phyloP scores from a whole-genome alignment of 2,113 vertebrate species.

The Takifugu flavidus region DNA sequence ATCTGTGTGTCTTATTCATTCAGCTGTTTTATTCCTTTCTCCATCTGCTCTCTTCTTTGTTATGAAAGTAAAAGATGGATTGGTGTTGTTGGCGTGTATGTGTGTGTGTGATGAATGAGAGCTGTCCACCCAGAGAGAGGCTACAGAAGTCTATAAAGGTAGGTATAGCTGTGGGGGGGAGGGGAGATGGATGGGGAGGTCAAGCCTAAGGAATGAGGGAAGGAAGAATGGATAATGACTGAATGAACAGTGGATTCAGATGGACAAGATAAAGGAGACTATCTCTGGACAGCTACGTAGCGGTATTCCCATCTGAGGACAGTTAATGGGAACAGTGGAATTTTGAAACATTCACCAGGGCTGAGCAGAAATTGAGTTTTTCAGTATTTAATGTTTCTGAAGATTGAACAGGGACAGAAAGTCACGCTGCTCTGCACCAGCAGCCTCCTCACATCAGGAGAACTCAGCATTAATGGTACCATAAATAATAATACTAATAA shows the following conservation, averaged over 20 bases:
- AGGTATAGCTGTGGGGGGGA: slow-evolving; percentile 37
- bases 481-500: too few relatives aligned
- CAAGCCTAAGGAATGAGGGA: slow-evolving; percentile 23
- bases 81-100: slow-evolving; percentile 37
- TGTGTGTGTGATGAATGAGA: slow-evolving; percentile 62
- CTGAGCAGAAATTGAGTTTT: too few relatives aligned
- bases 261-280: slow-evolving; percentile 30
- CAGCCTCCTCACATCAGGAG: too few relatives aligned
- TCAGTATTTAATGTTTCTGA: too few relatives aligned
- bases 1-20: slow-evolving; percentile 8
- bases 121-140: slow-evolving; percentile 48
- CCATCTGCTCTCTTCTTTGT: slow-evolving; percentile 61
- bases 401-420: too few relatives aligned
- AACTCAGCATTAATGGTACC: too few relatives aligned
- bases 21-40: slow-evolving; percentile 29
- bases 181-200: slow-evolving; percentile 27
- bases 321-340: too few relatives aligned
- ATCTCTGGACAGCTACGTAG: slow-evolving; percentile 29
- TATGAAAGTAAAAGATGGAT: slow-evolving; percentile 67
- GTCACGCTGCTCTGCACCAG: too few relatives aligned
- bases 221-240: slow-evolving; percentile 34
- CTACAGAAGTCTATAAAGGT: slow-evolving; percentile 48
- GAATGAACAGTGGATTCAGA: slow-evolving; percentile 23
- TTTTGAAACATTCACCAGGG: too few relatives aligned
- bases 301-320: slow-evolving; percentile 16